These are phyloP conservation scores for Drosophila maculinotata DNA, from an alignment of 2,888 invertebrate species.

Conservation along the genomic window DNA sequence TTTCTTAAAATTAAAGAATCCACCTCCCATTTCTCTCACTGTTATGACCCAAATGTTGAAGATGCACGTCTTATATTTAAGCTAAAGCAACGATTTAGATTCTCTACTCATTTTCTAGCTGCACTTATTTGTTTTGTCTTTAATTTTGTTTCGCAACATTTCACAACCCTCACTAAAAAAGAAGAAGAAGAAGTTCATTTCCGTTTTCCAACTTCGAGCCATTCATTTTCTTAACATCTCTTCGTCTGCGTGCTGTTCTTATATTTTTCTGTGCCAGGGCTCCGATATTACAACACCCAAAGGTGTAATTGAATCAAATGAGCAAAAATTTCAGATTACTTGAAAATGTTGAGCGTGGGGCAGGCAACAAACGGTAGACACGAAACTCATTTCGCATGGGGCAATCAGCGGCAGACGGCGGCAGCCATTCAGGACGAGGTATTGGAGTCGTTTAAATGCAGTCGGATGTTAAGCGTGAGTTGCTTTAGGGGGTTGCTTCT, in stretches of 20 bases:
- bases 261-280: slow-evolving; percentile 9
- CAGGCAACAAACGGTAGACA: too few species aligned
- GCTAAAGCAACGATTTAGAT: slow-evolving; percentile 8
- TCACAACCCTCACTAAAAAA: slow-evolving; percentile 13
- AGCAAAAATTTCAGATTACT: slow-evolving; percentile 78
- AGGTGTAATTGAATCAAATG: slow-evolving; percentile 84
- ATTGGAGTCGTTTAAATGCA: slow-evolving; percentile 45
- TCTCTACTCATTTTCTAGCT: slow-evolving; percentile 18
- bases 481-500: slow-evolving; percentile 7
- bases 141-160: slow-evolving; percentile 36
- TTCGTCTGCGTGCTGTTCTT: slow-evolving; percentile 16
- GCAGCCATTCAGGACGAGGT: slow-evolving; percentile 4
- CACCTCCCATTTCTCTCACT: slow-evolving; percentile 9
- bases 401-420: slow-evolving; percentile 53
- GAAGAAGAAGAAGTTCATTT: slow-evolving; percentile 19
- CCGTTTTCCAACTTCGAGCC: slow-evolving; percentile 29
- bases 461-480: slow-evolving; percentile 20
- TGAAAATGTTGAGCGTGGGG: slow-evolving; percentile 58
- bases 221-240: slow-evolving; percentile 52
- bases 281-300: slow-evolving; percentile 82
- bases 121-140: slow-evolving; percentile 50
- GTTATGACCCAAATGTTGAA: slow-evolving; percentile 16
- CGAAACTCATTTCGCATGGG: slow-evolving; percentile 61
- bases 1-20: too few species aligned
- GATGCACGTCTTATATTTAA: slow-evolving; percentile 14